Conservation (phyloP, 2,113 vertebrate genomes). For the Fulmarus glacialis region DNA sequence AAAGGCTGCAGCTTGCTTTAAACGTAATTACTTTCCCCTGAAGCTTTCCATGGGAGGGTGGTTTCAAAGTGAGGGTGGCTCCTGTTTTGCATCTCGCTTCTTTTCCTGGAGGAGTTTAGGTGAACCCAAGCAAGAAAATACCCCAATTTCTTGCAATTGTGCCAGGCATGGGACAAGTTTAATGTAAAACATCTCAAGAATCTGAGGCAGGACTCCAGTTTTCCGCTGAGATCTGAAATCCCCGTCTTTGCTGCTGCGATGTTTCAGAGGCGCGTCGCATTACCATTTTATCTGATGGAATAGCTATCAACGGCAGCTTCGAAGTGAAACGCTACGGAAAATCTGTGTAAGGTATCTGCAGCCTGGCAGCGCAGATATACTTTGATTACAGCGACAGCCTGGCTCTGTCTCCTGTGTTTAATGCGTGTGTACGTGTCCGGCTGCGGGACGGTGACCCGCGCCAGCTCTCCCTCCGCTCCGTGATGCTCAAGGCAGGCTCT, state of each 20-base stretch:
- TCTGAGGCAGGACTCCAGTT: not conserved
- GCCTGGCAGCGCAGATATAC: not conserved
- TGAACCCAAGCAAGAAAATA: not conserved
- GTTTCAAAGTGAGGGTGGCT: slow-evolving; percentile 30
- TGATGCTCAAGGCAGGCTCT: not conserved
- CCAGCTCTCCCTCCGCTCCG: not conserved
- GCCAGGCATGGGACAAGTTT: accelerated
- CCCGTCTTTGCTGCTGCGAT: not conserved
- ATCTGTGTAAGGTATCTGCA: slow-evolving; percentile 55
- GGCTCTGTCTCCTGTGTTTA: not conserved
- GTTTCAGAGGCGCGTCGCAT: not conserved
- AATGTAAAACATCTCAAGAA: not conserved
- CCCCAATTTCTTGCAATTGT: not conserved
- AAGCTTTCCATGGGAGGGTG: not conserved
- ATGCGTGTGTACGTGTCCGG: not conserved
- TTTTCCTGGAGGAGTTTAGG: slow-evolving; percentile 12
- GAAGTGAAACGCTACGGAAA: slow-evolving; percentile 21
- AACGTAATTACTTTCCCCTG: not conserved
- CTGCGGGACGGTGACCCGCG: not conserved
- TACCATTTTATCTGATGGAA: slow-evolving; percentile 66
- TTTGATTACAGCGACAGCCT: not conserved
- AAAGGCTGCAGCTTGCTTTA: not conserved
- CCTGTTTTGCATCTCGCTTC: not conserved
- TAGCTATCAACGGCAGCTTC: slow-evolving; percentile 36
- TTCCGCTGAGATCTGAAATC: slow-evolving; percentile 20